Base-by-base conservation (phyloP, 1,140 invertebrate species). In the Hypsibius dujardini region DNA sequence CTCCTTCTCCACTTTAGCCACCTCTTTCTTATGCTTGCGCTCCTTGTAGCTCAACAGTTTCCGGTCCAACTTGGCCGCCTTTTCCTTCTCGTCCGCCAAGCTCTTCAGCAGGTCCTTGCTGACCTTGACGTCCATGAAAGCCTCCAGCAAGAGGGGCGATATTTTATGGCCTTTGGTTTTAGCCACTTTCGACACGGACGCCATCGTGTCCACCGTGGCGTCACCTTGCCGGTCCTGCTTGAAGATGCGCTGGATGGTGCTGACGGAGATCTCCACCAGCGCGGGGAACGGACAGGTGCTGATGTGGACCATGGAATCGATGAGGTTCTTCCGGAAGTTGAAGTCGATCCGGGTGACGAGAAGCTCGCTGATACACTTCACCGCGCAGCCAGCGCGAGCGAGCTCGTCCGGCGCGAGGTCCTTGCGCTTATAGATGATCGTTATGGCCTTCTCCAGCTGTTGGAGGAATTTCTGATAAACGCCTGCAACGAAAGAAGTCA, bases 321-420 rank as follows among this genome's bases (percentile, higher is more conserved):
- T 86, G 71, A 98, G 87, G 79, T 97, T 95, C 47, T 83, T 83
- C 0, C 88, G 84, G 81, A 86, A 96, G 81, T 98, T 98, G 78
- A 98, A 98, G 79, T 95, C 87, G 0, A 90, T 89, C 81, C 91
- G 87, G 1, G 84, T 81, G 0, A 84, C 79, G 12, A 97, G 78
- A 73, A 98, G 77, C 70, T 88, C 85, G 75, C 87, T 87, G 81
- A 96, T 82, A 77, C 90, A 90, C 62, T 84, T 84, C 12, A 94
- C 78, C 0, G 87, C 86, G 1, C 93, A 76, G 72, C 85, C 47
- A 12, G 74, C 77, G 40, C 81, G 47, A 62, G 78, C 74, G 47
- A 59, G 56, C 69, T 56, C 46, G 40, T 70, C 46, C 47, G 47
- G 45, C 1, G 59, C 72, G 47, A 50, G 47, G 14, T 67, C 46